These are phyloP conservation scores for Stenotaenia linearis DNA, from an alignment of 2,888 invertebrate species.

Conservation along the genomic window DNA sequence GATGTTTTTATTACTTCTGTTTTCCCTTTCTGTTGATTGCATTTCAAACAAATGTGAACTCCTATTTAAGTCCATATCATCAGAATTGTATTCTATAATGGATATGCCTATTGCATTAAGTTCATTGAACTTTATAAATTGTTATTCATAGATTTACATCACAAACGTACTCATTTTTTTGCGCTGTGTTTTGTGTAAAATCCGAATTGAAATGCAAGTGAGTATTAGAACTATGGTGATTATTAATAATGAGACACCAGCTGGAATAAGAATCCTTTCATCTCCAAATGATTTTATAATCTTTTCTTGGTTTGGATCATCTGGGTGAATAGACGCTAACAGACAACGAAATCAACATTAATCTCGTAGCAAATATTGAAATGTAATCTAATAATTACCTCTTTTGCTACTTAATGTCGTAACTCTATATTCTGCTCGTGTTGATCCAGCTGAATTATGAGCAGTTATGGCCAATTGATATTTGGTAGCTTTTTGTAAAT, in stretches of 20 bases:
- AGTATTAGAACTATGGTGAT: not conserved
- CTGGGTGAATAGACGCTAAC: no score
- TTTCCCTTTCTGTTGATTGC: not conserved
- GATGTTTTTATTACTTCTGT: not conserved
- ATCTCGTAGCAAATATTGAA: not conserved
- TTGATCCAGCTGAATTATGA: slow-evolving; percentile 38
- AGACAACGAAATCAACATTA: no score
- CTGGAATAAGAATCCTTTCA: not conserved
- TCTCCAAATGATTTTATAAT: not conserved
- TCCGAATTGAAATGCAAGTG: not conserved
- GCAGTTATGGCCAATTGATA: slow-evolving; percentile 79
- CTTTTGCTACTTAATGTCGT: slow-evolving; percentile 30
- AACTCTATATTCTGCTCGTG: slow-evolving; percentile 34
- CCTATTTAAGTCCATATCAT: not conserved
- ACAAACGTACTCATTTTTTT: not conserved
- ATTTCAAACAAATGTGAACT: not conserved
- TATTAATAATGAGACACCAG: not conserved
- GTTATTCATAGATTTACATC: not conserved
- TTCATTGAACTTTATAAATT: not conserved
- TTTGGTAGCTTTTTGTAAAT: slow-evolving; percentile 91
- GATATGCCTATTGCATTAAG: not conserved
- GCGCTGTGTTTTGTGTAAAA: not conserved
- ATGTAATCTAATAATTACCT: not conserved
- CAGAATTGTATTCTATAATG: not conserved
- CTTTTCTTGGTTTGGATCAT: not conserved